These are phyloP conservation scores for Turritopsis rubra DNA, from an alignment of 30 jellyfish, hydroid and myxozoan species.

Conservation along the genomic window DNA sequence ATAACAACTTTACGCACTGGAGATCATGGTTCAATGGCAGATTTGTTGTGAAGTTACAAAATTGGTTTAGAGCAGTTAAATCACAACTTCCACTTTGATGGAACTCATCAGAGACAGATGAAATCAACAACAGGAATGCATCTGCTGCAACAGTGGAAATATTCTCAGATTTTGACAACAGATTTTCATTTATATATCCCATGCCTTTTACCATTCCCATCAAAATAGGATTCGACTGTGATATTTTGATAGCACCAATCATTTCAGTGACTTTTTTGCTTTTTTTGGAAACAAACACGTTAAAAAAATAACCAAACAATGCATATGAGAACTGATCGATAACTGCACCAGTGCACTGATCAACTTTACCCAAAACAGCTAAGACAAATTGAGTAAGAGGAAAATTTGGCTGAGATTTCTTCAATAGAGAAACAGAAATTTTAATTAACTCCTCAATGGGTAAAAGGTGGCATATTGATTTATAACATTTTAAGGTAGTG, in stretches of 20 bases:
- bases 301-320: neutral
- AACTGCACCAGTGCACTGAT: neutral
- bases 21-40: neutral
- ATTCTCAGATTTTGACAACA: neutral
- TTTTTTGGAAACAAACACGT: slow-evolving; percentile 1
- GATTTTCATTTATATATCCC: neutral
- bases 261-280: slow-evolving; percentile 1
- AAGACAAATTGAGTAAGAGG: neutral
- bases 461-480: neutral
- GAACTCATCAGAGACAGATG: slow-evolving; percentile 7
- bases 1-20: neutral
- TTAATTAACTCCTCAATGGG: slow-evolving; percentile 13
- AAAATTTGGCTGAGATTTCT: neutral
- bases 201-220: neutral
- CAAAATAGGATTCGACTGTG: neutral
- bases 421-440: neutral
- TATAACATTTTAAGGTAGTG: slow-evolving; percentile 25
- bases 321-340: slow-evolving; percentile 9
- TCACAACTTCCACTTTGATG: neutral
- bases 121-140: neutral
- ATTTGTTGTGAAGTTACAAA: neutral
- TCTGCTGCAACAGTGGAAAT: neutral
- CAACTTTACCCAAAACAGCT: neutral
- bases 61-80: neutral
- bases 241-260: neutral